phyloP scores from a whole-genome alignment of 1,140 invertebrate species.

The Drosophila jambulina region DNA sequence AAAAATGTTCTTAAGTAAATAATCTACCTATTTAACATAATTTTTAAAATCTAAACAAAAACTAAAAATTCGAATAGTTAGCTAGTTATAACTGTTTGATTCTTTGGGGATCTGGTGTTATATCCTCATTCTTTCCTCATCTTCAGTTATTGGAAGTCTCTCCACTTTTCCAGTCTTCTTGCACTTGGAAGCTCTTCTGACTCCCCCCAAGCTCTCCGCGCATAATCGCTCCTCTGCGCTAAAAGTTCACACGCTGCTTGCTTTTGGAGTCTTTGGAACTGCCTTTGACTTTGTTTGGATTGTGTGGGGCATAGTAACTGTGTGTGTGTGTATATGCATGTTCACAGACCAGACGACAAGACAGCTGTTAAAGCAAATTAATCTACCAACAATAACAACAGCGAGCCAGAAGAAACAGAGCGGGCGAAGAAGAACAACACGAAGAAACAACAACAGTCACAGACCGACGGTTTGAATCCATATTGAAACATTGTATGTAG shows the following conservation, averaged over 20 bases:
- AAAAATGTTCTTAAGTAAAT: too few species aligned
- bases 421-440: conserved; percentile 26
- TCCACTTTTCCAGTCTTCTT: conserved; percentile 32
- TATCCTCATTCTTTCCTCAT: background rate
- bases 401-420: conserved; percentile 37
- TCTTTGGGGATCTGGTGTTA: background rate
- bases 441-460: conserved; percentile 13
- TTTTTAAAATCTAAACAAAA: too few species aligned
- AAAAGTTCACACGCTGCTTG: conserved; percentile 68
- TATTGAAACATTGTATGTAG: conserved; percentile 43
- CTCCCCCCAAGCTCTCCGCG: conserved; percentile 4
- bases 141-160: conserved; percentile 26
- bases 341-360: conserved; percentile 52
- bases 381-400: conserved; percentile 51
- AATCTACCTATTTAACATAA: too few species aligned
- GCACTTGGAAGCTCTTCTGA: conserved; percentile 42
- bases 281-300: conserved; percentile 40
- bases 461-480: conserved; percentile 31
- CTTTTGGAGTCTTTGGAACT: conserved; percentile 36
- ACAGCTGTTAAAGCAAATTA: conserved; percentile 72
- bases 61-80: background rate
- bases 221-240: conserved; percentile 11
- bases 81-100: background rate
- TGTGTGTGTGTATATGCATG: conserved; percentile 6
- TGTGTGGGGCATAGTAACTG: conserved; percentile 3